phyloP scores from a whole-genome alignment of 2,797 vertebrate genomes.

The Clarias pachynema region DNA sequence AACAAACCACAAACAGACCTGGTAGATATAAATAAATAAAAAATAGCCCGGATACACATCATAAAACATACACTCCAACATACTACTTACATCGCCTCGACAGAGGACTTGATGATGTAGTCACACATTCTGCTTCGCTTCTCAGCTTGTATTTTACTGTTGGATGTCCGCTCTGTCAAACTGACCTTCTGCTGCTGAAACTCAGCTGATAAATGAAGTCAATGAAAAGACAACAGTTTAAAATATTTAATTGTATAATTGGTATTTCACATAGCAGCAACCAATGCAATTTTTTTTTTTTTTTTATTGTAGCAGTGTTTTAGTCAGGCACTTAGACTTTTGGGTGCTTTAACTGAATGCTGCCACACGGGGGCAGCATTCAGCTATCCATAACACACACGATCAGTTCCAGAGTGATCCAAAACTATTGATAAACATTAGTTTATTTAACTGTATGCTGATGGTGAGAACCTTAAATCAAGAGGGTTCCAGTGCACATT shows the following conservation, averaged over 20 bases:
- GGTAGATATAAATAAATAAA: background rate
- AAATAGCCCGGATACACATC: background rate
- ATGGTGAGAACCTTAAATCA: background rate
- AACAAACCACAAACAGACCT: background rate
- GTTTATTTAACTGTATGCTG: background rate
- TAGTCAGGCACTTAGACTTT: background rate
- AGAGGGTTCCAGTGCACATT: background rate
- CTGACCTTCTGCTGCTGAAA: slow-evolving; percentile 31
- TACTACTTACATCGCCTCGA: slow-evolving; percentile 58
- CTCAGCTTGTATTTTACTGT: slow-evolving; percentile 51
- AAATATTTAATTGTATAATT: background rate
- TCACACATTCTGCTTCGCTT: slow-evolving; percentile 63
- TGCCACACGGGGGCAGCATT: background rate
- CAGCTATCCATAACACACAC: background rate
- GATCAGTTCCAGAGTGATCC: background rate
- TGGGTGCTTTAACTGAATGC: background rate
- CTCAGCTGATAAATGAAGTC: slow-evolving; percentile 55
- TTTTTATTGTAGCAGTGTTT: background rate
- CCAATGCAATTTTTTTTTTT: background rate
- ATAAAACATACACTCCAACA: background rate
- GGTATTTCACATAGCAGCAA: background rate
- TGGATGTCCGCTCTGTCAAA: slow-evolving; percentile 54
- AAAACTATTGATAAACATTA: background rate
- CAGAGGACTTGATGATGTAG: slow-evolving; percentile 54
- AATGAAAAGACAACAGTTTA: background rate